phyloP scores from a whole-genome alignment of 2,113 vertebrate genomes.

The Pluvialis apricaria region DNA sequence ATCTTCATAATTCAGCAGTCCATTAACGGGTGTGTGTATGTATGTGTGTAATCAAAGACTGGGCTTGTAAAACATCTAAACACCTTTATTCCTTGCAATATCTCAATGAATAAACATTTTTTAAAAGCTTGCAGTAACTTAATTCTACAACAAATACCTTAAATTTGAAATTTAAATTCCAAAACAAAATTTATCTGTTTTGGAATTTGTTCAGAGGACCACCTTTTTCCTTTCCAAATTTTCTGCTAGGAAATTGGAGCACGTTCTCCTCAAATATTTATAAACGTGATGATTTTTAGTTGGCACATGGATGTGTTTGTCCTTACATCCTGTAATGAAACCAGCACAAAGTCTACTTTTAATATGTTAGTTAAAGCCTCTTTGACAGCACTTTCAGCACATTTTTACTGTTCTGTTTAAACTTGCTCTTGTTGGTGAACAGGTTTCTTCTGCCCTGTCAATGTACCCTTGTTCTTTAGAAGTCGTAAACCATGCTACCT shows the following conservation, averaged over 20 bases:
- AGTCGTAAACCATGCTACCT: background rate
- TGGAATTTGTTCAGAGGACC: background rate
- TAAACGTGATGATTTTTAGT: background rate
- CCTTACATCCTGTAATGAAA: background rate
- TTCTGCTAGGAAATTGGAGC: background rate
- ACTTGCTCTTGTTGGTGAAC: background rate
- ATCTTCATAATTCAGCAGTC: background rate
- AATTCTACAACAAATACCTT: background rate
- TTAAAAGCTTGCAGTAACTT: background rate
- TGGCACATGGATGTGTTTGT: background rate
- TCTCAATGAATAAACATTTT: background rate
- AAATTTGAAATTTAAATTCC: background rate
- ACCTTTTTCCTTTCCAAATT: background rate
- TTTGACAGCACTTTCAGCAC: background rate
- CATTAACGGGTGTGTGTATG: accelerated
- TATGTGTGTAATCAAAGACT: background rate
- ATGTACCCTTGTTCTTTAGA: background rate
- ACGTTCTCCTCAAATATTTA: background rate
- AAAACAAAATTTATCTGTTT: background rate
- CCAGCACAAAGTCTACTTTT: background rate
- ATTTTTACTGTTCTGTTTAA: background rate
- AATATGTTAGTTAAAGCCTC: background rate
- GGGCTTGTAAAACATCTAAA: background rate
- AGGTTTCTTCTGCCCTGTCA: background rate
- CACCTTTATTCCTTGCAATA: background rate